Evolutionary conservation across 2,888 invertebrate genomes (phyloP), one percentile per base, ranked within the genome.

Genomic region (Microctonus aethiopoides): DNA sequence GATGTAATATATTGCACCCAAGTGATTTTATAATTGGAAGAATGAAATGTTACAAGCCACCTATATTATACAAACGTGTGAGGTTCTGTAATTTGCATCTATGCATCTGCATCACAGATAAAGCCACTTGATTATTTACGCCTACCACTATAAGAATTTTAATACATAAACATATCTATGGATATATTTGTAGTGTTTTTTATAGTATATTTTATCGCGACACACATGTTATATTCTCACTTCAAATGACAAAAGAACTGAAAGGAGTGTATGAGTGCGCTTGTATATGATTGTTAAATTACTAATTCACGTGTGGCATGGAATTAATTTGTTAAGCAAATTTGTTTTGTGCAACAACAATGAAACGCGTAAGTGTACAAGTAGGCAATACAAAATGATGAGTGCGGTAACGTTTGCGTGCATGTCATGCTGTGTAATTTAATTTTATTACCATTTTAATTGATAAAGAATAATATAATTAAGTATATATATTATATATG

Each of bases 31-130:
- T 67, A 59, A 67, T 67, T 67, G 67, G 61, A 51, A 52, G 52
- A 61, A 52, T 60, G 39, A 29, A 65, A 34, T 52, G 60, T n/a
- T n/a, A n/a, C n/a, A 61, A 54, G 39, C 54, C 20, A 56, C 29
- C 34, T 24, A 61, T n/a, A n/a, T n/a, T n/a, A n/a, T n/a, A n/a
- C n/a, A 16, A 20, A 32, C 39, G 26, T 24, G 34, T 26, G 54
- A 22, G 24, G n/a, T 26, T 24, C 32, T 57, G n/a, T 54, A 26
- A 68, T 68, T 68, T 62, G 61, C 67, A 67, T 67, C n/a, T n/a
- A 60, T 67, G 67, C 67, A 68, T 68, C 67, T 68, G 67, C 67
- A 68, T 68, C 67, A 52, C 61, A 67, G 67, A 67, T 67, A 32
- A 29, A 20, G 29, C 20, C 60, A 57, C 24, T 66, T 56, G 41